Evolutionary conservation across 1,140 invertebrate genomes (phyloP).

Genomic region (Rhopalosiphum padi): DNA sequence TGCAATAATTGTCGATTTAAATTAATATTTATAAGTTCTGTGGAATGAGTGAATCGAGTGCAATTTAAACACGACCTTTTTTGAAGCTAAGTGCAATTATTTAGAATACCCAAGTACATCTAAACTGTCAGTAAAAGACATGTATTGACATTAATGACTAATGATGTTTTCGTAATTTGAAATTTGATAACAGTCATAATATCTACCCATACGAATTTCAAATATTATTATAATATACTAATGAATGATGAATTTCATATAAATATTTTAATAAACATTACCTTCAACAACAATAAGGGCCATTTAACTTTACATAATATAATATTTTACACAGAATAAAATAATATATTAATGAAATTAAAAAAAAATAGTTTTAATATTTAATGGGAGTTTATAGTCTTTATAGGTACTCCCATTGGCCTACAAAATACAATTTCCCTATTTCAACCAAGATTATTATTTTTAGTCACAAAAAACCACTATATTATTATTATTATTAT

Average conservation of each 20-base stretch:
- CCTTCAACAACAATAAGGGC: too few species aligned
- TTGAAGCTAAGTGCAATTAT: not conserved
- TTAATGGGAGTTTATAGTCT: not conserved
- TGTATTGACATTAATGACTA: not conserved
- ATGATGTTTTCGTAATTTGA: too few species aligned
- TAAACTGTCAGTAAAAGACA: not conserved
- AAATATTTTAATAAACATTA: too few species aligned
- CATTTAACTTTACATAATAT: too few species aligned
- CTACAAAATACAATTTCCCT: not conserved
- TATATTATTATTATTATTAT: not conserved
- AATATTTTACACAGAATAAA: too few species aligned
- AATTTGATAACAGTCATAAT: too few species aligned
- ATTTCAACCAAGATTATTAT: not conserved
- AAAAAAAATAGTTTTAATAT: not conserved
- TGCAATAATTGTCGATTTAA: not conserved
- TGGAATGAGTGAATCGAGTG: not conserved
- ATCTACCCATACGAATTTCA: too few species aligned
- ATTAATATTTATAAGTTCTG: not conserved
- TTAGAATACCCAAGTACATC: not conserved
- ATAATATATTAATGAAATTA: not conserved
- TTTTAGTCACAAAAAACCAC: not conserved
- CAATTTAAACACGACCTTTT: too few species aligned
- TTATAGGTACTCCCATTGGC: not conserved
- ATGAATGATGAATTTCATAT: not conserved
- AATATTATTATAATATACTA: not conserved